These are phyloP conservation scores for Colius striatus DNA, from an alignment of 2,113 vertebrate species.

Conservation along the genomic window DNA sequence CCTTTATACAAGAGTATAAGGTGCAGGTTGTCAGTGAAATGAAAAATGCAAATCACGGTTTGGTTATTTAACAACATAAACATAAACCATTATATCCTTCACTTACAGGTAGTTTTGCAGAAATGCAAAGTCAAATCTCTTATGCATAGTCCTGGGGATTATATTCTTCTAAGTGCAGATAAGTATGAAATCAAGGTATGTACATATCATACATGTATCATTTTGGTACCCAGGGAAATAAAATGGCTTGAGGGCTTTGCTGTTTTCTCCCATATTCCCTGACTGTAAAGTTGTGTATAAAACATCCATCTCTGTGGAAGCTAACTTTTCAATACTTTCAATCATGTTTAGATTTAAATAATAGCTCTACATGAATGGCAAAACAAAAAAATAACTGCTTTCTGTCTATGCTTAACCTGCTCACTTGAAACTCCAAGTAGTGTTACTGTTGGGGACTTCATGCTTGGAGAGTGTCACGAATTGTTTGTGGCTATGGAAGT, in stretches of 20 bases:
- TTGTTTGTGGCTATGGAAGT: neutral
- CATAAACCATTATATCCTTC: slow-evolving; percentile 1
- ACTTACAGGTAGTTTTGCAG: slow-evolving; percentile 91
- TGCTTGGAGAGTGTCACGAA: neutral
- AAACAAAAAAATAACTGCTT: neutral
- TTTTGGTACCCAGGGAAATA: neutral
- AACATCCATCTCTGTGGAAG: neutral
- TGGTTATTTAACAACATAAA: neutral
- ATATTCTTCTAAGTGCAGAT: slow-evolving; percentile 95
- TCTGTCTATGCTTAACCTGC: neutral
- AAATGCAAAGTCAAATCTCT: slow-evolving; percentile 95
- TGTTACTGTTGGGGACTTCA: neutral
- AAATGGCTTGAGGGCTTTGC: neutral
- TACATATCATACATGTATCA: neutral
- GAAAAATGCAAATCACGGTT: neutral
- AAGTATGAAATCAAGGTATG: slow-evolving; percentile 99
- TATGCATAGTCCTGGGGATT: slow-evolving; percentile 95
- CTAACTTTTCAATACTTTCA: neutral
- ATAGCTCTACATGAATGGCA: neutral
- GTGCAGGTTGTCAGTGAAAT: neutral
- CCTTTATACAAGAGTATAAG: neutral
- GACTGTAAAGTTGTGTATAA: neutral
- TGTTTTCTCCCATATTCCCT: neutral
- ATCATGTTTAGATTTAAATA: neutral
- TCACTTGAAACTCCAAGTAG: neutral